Evolutionary conservation across 2,113 vertebrate species (phyloP), one percentile per base, ranked within the genome.

Genomic region (Lichenostomus cassidix): DNA sequence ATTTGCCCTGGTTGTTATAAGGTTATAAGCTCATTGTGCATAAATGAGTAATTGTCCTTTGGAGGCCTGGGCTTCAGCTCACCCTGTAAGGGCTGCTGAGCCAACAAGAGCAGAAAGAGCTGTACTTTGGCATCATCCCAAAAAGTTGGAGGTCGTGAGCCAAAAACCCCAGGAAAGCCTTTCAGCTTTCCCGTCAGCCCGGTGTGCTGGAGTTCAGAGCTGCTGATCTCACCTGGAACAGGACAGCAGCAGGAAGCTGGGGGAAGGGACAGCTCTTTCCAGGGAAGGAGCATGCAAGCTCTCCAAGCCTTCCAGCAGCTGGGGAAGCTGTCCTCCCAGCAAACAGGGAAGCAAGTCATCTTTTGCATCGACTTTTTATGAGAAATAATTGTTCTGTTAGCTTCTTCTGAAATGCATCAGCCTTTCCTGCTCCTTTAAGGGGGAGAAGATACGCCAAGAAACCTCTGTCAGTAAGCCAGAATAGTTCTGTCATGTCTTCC

Each of bases 1-100:
- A 20, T 92, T 92, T 93, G 79, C 80, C 64, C 75, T 71, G 53
- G 47, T 92, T 90, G 52, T 89, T 91, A 47, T 3, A 70, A 74
- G 90, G 79, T 62, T 83, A 64, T 52, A 60, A 35, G 88, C 20
- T 94, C 64, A 71, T 55, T 70, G 87, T 79, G 76, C 92, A 63
- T 77, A 86, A 92, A 92, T 88, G 94, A 95, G 27, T 94, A 94
- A 94, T 94, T 93, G 91, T 91, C 56, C 88, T 96, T 93, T 16
- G 15, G 92, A 93, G 93, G 65, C 80, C 53, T 47, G 60, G 65
- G 68, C 80, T 96, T 68, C 71, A 76, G 80, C 67, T 96, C 88
- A 93, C 69, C 42, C 79, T 86, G 52, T 35, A 58, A 65, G 68
- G 80, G 71, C 73, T 89, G 93, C 90, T 82, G 86, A 96, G 92